Evolutionary conservation across 1,140 invertebrate genomes (phyloP).

Genomic region (Drosophila truncata): DNA sequence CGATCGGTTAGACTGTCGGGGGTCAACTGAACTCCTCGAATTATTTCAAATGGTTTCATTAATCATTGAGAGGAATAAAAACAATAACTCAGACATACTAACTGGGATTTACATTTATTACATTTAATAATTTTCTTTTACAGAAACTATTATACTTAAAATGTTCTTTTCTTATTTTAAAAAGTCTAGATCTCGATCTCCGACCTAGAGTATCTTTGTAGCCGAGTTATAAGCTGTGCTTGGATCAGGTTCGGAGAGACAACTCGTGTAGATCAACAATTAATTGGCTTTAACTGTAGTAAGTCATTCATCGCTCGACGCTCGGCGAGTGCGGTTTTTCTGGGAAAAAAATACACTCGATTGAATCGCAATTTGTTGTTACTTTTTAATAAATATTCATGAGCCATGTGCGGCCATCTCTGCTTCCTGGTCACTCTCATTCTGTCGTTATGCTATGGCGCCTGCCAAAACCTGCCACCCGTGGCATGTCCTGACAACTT

Average conservation of each 20-base stretch:
- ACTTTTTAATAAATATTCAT: conserved; percentile 19
- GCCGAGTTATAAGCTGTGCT: not conserved
- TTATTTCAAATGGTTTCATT: conserved; percentile 36
- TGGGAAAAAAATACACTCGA: not conserved
- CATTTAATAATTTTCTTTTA: too few relatives aligned
- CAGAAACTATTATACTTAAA: too few relatives aligned
- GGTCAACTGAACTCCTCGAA: too few relatives aligned
- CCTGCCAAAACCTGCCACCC: not conserved
- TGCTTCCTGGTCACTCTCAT: conserved; percentile 6
- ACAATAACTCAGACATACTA: too few relatives aligned
- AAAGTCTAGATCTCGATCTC: too few relatives aligned
- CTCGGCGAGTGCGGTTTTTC: not conserved
- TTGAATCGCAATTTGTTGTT: conserved; percentile 3
- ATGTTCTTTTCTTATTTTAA: too few relatives aligned
- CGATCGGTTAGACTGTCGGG: too few relatives aligned
- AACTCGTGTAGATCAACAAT: not conserved
- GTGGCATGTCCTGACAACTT: conserved; percentile 1
- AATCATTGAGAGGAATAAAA: conserved; percentile 27
- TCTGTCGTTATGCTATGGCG: not conserved
- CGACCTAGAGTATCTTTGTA: not conserved
- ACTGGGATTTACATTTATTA: too few relatives aligned
- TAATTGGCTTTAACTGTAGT: not conserved
- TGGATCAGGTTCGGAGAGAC: conserved; percentile 24
- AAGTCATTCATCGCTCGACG: conserved; percentile 2
- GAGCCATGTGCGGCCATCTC: not conserved